Evolutionary conservation across 2,888 invertebrate genomes (phyloP).

Genomic region (Agrochola litura): DNA sequence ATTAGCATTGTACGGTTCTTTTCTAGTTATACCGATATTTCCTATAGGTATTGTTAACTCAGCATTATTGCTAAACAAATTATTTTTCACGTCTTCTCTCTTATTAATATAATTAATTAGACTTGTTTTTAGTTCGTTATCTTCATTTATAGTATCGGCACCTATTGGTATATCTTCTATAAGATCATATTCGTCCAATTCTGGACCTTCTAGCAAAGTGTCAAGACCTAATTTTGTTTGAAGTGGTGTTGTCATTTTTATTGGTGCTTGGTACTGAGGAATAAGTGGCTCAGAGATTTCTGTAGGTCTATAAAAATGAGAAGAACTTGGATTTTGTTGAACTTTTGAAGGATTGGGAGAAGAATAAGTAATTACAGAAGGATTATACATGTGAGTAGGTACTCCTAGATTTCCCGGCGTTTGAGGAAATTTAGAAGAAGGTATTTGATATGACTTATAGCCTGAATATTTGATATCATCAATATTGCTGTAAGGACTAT

Average conservation of each 20-base stretch:
- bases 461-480: slow-evolving; percentile 39
- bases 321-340: not conserved
- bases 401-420: not conserved
- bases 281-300: not conserved
- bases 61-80: slow-evolving; percentile 5
- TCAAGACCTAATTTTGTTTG: slow-evolving; percentile 4
- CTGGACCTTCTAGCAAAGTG: not conserved
- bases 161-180: not conserved
- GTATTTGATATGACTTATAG: slow-evolving; percentile 43
- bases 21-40: slow-evolving; percentile 47
- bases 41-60: slow-evolving; percentile 48
- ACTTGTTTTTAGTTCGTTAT: slow-evolving; percentile 31
- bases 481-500: not conserved
- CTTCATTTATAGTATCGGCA: not conserved
- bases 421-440: not conserved
- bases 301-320: not conserved
- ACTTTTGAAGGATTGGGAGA: not conserved
- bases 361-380: not conserved
- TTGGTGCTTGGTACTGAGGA: not conserved
- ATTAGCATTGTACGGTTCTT: not conserved
- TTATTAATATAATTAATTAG: slow-evolving; percentile 42
- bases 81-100: slow-evolving; percentile 10
- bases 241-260: not conserved
- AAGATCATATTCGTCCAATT: not conserved
- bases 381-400: not conserved